Evolutionary conservation across 2,797 vertebrate genomes (phyloP), one percentile per base, ranked within the genome.

Genomic region (Coreius guichenoti): DNA sequence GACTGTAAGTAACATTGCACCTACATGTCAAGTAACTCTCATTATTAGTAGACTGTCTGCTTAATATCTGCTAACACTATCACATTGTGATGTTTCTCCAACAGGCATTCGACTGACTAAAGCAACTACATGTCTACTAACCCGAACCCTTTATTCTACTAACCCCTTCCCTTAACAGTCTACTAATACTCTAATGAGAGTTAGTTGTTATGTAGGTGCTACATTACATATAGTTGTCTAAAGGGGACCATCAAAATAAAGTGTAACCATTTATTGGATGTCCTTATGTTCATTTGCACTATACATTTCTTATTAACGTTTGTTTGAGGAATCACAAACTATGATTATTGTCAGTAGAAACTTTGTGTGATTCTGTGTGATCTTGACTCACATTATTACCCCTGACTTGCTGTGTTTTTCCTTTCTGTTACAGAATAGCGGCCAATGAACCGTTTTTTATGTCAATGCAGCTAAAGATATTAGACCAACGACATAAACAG

Each of bases 401-500:
- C 16, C 47, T 68, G 45, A 83, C 77, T 63, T 31, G 49, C 13
- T 76, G 14, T 80, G 26, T 26, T 31, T 78, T 56, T 36, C 61
- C 9, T 89, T 70, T 58, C 8, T 73, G 2, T 92, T 94, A 86
- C 95, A 99, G 98, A 95, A 96, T 99, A 94, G 98, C 98, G 82
- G 97, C 97, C 61, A 98, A 99, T 89, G 98, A 99, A 90, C 96
- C 96, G 84, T 95, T 95, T 8, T 98, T 99, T 90, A 97, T 99
- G 96, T 97, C 96, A 39, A 95, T 94, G 88, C 97, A 99, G 88
- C 89, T 99, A 88, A 99, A 97, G 96, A 97, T 99, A 91, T 94
- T 94, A 89, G 98, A 99, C 92, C 97, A 97, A 90, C 97, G 97
- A 90, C 98, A 99, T 80, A 97, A 98, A 92, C 98, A 99, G 83